Conservation (phyloP, 1,140 invertebrate genomes). For the Mercenaria mercenaria region DNA sequence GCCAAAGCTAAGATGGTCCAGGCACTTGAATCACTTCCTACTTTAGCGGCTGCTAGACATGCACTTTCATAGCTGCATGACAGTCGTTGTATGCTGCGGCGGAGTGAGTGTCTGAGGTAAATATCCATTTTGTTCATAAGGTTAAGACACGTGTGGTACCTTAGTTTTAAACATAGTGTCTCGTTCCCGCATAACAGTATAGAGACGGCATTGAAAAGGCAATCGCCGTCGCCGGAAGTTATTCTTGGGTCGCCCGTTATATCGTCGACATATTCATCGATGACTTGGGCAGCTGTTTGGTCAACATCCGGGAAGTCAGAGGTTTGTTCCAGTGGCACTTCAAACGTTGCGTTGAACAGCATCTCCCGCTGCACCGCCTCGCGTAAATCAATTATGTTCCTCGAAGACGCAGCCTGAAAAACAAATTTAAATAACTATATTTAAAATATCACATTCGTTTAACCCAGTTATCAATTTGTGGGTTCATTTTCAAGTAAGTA, state of each 20-base stretch:
- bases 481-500: no score
- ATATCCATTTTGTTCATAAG: neutral
- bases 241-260: neutral
- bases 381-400: no score
- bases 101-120: neutral
- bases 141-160: conserved; percentile 5
- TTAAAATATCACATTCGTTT: no score
- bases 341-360: neutral
- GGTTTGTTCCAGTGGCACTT: neutral
- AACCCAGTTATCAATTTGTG: no score
- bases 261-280: neutral
- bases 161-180: neutral
- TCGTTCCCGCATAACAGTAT: neutral
- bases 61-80: neutral
- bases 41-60: neutral
- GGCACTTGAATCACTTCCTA: neutral
- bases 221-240: conserved; percentile 4
- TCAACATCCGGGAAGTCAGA: neutral
- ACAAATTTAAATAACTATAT: no score
- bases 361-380: neutral
- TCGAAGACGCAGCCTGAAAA: no score
- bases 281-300: neutral
- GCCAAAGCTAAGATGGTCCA: neutral
- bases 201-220: conserved; percentile 18
- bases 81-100: neutral